Evolutionary conservation across 2,113 vertebrate genomes (phyloP).

Genomic region (Terrapene triunguis): DNA sequence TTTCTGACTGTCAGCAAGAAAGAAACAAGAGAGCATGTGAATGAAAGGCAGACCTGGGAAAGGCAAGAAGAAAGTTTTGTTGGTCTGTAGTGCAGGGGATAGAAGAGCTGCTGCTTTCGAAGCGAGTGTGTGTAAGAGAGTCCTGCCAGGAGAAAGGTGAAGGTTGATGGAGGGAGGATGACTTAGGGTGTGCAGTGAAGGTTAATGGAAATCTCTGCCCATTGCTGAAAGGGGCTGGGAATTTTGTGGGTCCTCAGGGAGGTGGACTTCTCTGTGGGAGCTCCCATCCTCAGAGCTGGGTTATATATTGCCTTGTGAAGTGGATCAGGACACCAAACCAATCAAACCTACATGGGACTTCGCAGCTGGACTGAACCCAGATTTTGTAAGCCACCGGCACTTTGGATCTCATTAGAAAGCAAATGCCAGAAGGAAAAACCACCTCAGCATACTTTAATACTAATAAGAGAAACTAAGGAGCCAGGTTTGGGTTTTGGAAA

Average conservation of each 20-base stretch:
- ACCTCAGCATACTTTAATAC: not conserved
- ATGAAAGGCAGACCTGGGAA: slow-evolving; percentile 42
- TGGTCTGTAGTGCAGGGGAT: rapidly evolving
- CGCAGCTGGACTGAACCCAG: not conserved
- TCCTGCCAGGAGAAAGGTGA: rapidly evolving
- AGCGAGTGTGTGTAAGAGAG: rapidly evolving
- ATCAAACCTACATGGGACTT: slow-evolving; percentile 16
- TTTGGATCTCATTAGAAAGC: not conserved
- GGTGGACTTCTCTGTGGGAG: not conserved
- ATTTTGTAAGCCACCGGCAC: not conserved
- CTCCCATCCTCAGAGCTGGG: not conserved
- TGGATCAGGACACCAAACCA: not conserved
- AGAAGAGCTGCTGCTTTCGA: not conserved
- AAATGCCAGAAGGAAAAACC: slow-evolving; percentile 14
- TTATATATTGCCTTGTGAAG: not conserved
- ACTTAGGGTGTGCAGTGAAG: not conserved
- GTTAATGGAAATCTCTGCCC: not conserved
- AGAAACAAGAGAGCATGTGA: slow-evolving; percentile 63
- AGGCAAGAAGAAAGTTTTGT: slow-evolving; percentile 21
- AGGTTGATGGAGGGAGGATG: not conserved
- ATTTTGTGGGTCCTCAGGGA: not conserved
- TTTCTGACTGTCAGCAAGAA: slow-evolving; percentile 53
- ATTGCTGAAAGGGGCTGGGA: not conserved
- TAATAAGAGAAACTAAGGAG: not conserved
- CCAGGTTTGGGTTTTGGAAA: not conserved